A percentile compares a stretch with the other conserved stretches of the same genome.
Conservation (phyloP, 2,888 invertebrate species). For the Troilus luridus region DNA sequence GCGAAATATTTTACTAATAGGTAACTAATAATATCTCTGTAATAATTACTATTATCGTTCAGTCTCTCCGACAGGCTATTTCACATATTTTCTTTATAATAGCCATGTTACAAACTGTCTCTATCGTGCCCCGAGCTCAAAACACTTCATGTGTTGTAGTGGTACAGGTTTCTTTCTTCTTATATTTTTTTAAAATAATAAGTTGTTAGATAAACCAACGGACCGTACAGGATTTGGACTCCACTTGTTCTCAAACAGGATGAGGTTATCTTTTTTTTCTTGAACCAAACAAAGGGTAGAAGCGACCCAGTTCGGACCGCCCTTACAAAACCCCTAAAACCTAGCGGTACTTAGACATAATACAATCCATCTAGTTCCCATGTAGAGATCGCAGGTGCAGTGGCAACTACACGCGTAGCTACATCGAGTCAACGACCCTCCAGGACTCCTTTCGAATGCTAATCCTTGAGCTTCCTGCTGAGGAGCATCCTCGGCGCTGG, state of each 20-base stretch:
- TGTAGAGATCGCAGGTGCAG: slow-evolving; percentile 16
- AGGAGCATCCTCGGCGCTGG: slow-evolving; percentile 27
- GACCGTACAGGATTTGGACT: background rate
- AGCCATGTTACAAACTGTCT: too few relatives aligned
- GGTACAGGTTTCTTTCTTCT: too few relatives aligned
- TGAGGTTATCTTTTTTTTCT: background rate
- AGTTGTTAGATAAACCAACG: background rate
- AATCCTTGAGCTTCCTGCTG: slow-evolving; percentile 20
- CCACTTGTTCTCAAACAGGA: background rate
- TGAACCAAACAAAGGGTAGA: background rate
- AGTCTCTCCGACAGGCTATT: too few relatives aligned
- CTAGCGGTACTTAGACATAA: slow-evolving; percentile 10
- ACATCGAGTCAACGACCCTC: slow-evolving; percentile 43
- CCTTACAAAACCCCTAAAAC: background rate
- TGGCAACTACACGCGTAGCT: slow-evolving; percentile 26
- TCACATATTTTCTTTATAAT: too few relatives aligned
- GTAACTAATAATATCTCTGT: too few relatives aligned
- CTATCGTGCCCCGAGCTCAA: too few relatives aligned
- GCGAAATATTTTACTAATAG: too few relatives aligned
- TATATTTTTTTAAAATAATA: background rate
- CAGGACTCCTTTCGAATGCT: slow-evolving; percentile 35
- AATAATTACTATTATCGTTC: too few relatives aligned
- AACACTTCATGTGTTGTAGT: too few relatives aligned
- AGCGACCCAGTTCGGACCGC: background rate
- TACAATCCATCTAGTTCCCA: slow-evolving; percentile 26